Evolutionary conservation across 2,113 vertebrate genomes (phyloP), one percentile per base, ranked within the genome.

Genomic region (Onychostruthus taczanowskii): DNA sequence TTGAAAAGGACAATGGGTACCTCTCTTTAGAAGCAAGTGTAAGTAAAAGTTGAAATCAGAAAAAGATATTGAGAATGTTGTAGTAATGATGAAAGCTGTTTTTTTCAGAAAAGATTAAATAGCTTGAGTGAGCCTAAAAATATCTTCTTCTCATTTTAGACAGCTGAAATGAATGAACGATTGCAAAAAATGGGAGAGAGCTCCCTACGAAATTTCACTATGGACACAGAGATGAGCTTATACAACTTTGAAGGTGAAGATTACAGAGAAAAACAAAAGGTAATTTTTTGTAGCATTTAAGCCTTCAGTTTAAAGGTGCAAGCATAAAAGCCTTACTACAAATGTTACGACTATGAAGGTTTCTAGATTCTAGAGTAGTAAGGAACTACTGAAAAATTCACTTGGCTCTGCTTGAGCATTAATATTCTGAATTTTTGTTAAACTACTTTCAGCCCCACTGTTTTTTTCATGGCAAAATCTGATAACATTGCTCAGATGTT

Each of bases 211-310:
- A 98, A 98, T 91, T 99, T 99, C 97, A 98, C 98, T 62, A 98
- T 99, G 98, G 99, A 99, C 70, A 98, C 97, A 58, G 98, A 99
- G 95, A 98, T 98, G 97, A 99, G 98, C 93, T 98, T 99, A 62
- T 99, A 99, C 97, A 99, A 99, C 82, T 99, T 99, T 75, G 99
- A 99, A 98, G 99, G 99, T 87, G 98, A 99, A 97, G 99, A 99
- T 97, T 99, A 99, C 79, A 98, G 98, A 97, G 99, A 98, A 94
- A 99, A 99, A 93, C 98, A 99, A 84, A 99, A 99, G 98, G 98
- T 99, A 97, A 93, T 73, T 53, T 92, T 93, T 67, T 9, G 56
- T 93, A 43, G 28, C 3, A 13, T 73, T 46, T 33, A 33, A 58
- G 22, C 19, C 7, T 35, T 58, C 5, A 16, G 5, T 50, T 69